phyloP scores from a whole-genome alignment of 2,797 vertebrate species.

The Hafferia zeledoni region DNA sequence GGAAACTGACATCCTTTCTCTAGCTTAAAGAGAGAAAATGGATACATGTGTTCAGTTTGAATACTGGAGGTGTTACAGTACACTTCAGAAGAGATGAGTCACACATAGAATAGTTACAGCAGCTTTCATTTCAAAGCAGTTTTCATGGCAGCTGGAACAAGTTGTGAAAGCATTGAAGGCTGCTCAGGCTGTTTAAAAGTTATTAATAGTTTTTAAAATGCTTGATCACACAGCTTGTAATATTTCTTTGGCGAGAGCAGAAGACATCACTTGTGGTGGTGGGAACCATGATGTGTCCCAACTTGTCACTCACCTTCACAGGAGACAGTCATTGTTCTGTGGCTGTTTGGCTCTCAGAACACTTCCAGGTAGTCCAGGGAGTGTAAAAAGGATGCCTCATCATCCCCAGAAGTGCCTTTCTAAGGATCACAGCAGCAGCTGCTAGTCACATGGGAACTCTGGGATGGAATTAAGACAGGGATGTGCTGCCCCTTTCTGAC shows the following conservation, averaged over 20 bases:
- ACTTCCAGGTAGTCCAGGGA: neutral
- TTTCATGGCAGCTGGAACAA: neutral
- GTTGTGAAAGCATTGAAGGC: neutral
- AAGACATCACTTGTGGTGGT: neutral
- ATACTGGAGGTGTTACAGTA: neutral
- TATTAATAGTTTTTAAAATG: neutral
- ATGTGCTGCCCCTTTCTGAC: neutral
- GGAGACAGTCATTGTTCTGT: neutral
- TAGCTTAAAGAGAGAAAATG: neutral
- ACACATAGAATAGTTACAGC: neutral
- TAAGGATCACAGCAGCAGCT: neutral
- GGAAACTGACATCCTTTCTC: neutral
- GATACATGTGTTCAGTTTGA: neutral
- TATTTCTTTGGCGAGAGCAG: neutral
- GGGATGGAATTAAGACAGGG: neutral
- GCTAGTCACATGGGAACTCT: accelerated
- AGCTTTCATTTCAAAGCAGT: neutral
- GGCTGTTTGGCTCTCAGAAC: neutral
- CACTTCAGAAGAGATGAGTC: neutral
- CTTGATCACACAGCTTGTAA: neutral
- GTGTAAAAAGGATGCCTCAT: neutral
- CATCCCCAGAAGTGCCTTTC: neutral
- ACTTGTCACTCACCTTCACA: neutral
- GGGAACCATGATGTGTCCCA: neutral
- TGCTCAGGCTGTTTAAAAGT: neutral